These are phyloP conservation scores for Spialia ferax DNA, from an alignment of 2,888 invertebrate species.

Conservation along the genomic window DNA sequence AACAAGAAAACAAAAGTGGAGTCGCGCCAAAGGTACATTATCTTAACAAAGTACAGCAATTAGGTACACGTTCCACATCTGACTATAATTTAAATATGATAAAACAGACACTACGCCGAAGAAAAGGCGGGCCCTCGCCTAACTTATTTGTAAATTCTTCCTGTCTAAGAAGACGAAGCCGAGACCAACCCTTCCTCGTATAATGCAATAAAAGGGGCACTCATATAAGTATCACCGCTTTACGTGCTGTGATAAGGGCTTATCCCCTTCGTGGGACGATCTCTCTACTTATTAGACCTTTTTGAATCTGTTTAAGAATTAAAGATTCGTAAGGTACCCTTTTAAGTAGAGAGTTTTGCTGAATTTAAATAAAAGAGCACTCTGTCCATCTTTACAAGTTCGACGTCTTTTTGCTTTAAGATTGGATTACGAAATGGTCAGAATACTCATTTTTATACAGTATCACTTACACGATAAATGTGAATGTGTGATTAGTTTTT, in stretches of 20 bases:
- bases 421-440: neutral
- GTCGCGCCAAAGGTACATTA: constrained; percentile 86
- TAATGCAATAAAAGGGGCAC: constrained; percentile 86
- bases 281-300: constrained; percentile 70
- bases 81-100: constrained; percentile 87
- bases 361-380: constrained; percentile 36
- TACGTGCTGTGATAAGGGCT: constrained; percentile 80
- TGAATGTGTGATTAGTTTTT: too few relatives aligned
- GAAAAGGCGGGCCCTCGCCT: constrained; percentile 76
- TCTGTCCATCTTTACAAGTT: constrained; percentile 33
- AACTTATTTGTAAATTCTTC: constrained; percentile 86
- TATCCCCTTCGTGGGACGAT: constrained; percentile 75
- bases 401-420: constrained; percentile 11
- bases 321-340: constrained; percentile 39
- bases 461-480: too few relatives aligned
- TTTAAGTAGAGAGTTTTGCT: constrained; percentile 33
- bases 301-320: constrained; percentile 40
- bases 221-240: constrained; percentile 84
- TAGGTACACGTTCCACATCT: constrained; percentile 87
- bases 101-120: constrained; percentile 82
- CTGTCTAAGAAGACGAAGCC: constrained; percentile 62
- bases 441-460: neutral
- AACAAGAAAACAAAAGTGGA: constrained; percentile 86
- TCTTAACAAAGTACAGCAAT: constrained; percentile 87
- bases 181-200: constrained; percentile 74